Conservation (phyloP, 1,140 invertebrate genomes). For the Trissolcus basalis region DNA sequence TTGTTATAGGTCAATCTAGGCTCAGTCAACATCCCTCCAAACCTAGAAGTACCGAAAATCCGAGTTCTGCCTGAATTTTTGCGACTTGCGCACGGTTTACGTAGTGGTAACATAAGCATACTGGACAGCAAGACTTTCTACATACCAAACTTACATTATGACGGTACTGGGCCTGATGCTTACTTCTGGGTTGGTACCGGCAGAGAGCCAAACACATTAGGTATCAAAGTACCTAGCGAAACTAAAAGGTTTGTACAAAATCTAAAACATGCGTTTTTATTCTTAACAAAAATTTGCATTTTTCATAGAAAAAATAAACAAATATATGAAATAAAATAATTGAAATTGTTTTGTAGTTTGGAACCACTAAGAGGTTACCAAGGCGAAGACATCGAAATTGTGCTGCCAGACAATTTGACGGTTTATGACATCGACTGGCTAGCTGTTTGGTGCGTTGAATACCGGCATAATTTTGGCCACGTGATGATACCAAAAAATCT, state of each 20-base stretch:
- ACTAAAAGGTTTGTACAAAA: conserved; percentile 78
- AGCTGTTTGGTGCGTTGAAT: conserved; percentile 91
- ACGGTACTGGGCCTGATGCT: conserved; percentile 91
- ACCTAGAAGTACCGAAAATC: conserved; percentile 84
- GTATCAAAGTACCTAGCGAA: conserved; percentile 93
- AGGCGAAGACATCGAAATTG: conserved; percentile 93
- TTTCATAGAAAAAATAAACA: not conserved
- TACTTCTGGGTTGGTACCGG: conserved; percentile 96
- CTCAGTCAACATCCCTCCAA: conserved; percentile 85
- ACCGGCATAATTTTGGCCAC: conserved; percentile 92
- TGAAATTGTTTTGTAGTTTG: conserved; percentile 76
- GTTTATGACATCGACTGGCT: conserved; percentile 95
- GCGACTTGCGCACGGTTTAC: conserved; percentile 88
- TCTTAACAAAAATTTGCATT: no score
- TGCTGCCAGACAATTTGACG: conserved; percentile 88
- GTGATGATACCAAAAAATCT: conserved; percentile 91
- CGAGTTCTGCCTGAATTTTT: conserved; percentile 89
- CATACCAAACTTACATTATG: conserved; percentile 94
- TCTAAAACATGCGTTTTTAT: not conserved
- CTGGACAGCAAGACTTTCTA: conserved; percentile 94
- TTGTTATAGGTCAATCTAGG: conserved; percentile 94
- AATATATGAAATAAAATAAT: not conserved
- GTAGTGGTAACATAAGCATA: conserved; percentile 93
- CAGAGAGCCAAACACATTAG: conserved; percentile 85
- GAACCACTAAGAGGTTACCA: conserved; percentile 88